These are phyloP conservation scores for Pteruthius melanotis DNA, from an alignment of 2,113 vertebrate genomes.

Conservation along the genomic window DNA sequence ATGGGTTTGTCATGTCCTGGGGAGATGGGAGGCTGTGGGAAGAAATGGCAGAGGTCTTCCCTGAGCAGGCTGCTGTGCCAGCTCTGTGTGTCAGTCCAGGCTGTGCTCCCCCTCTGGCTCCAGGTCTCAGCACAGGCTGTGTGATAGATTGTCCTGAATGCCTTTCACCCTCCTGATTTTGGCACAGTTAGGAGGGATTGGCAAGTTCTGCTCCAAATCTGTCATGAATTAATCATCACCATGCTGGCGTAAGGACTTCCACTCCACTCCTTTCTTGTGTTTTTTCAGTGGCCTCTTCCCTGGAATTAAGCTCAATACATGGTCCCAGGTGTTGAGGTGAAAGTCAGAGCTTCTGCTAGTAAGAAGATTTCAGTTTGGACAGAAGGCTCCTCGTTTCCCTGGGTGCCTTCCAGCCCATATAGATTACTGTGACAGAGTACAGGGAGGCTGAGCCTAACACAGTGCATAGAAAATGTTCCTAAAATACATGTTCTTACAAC, in stretches of 20 bases:
- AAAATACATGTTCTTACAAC: not conserved
- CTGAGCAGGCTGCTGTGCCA: slow-evolving; percentile 41
- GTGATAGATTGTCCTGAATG: slow-evolving; percentile 57
- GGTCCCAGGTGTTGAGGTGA: slow-evolving; percentile 25
- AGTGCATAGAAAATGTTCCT: slow-evolving; percentile 56
- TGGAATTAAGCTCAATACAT: slow-evolving; percentile 29
- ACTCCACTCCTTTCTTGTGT: slow-evolving; percentile 55
- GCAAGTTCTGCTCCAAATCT: slow-evolving; percentile 48
- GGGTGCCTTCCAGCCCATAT: slow-evolving; percentile 42
- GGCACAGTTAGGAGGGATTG: slow-evolving; percentile 31
- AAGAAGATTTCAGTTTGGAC: slow-evolving; percentile 37
- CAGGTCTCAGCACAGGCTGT: slow-evolving; percentile 40
- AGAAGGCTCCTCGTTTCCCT: slow-evolving; percentile 57
- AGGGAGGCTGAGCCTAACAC: slow-evolving; percentile 44
- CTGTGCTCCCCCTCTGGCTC: slow-evolving; percentile 50
- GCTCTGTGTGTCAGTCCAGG: slow-evolving; percentile 53
- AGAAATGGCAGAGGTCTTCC: slow-evolving; percentile 29
- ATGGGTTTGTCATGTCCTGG: slow-evolving; percentile 22
- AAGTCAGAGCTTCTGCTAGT: slow-evolving; percentile 11
- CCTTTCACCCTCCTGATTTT: slow-evolving; percentile 23
- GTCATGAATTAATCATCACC: slow-evolving; percentile 7
- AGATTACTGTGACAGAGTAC: slow-evolving; percentile 46
- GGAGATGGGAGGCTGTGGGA: slow-evolving; percentile 48
- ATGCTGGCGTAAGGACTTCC: slow-evolving; percentile 47
- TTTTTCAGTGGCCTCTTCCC: slow-evolving; percentile 50